Percentiles rank a stretch among this genome's conserved stretches.
These are phyloP conservation scores for Stenodema calcarata DNA, from an alignment of 2,888 invertebrate genomes.

Conservation along the genomic window DNA sequence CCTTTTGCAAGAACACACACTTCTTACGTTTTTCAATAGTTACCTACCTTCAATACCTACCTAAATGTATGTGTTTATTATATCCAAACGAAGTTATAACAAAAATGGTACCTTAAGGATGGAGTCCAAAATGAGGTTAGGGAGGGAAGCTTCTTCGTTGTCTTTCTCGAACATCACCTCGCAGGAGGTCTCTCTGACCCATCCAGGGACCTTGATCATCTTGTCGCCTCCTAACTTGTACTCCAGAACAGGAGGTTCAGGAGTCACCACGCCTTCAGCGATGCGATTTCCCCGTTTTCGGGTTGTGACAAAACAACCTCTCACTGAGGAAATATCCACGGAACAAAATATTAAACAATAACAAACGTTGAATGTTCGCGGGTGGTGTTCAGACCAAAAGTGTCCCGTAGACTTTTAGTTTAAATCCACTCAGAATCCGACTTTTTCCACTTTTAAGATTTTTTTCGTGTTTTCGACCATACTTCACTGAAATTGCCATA, in stretches of 20 bases:
- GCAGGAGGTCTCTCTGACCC: conserved; percentile 78
- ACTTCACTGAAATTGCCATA: no score
- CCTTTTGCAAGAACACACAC: no score
- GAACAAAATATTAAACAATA: no score
- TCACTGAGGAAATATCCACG: conserved; percentile 69
- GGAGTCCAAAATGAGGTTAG: conserved; percentile 84
- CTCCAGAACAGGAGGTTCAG: conserved; percentile 67
- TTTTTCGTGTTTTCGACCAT: no score
- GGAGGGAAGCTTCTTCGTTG: conserved; percentile 79
- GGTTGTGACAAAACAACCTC: conserved; percentile 87
- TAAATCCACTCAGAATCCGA: no score
- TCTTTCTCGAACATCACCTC: conserved; percentile 87
- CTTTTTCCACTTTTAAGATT: no score
- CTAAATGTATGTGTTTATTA: neutral
- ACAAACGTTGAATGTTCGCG: no score
- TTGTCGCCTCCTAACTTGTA: conserved; percentile 72
- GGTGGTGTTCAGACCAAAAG: no score
- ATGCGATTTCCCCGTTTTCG: conserved; percentile 71
- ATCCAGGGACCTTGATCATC: conserved; percentile 71
- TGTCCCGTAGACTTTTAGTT: no score
- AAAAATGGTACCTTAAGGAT: conserved; percentile 72
- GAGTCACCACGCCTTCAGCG: conserved; percentile 63
- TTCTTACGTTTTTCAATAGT: no score
- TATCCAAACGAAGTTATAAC: no score
- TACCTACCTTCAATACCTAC: neutral